Evolutionary conservation across 2,797 vertebrate species (phyloP), one percentile per base, ranked within the genome.

Genomic region (Notoglanidium macrostoma): DNA sequence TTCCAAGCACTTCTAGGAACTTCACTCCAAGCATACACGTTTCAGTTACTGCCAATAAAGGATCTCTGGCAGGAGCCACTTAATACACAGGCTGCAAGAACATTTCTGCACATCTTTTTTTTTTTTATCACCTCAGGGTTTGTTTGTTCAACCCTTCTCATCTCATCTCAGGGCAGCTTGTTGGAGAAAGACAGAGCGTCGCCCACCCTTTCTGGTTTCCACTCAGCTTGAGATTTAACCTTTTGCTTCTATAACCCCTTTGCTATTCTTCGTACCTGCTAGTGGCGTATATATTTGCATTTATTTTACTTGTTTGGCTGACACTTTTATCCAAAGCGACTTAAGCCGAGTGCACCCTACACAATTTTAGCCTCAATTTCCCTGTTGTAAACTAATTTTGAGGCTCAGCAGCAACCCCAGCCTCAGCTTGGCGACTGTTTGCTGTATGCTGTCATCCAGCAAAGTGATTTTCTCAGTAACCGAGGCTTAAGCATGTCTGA

Each of bases 1-100:
- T 83, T 83, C 72, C 59, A n/a, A 46, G 57, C 8, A 11, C 54
- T 80, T 78, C 61, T n/a, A 79, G 63, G 65, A 54, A 79, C 70
- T 67, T 83, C 70, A 72, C 79, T 35, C 19, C 26, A 59, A 65
- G 79, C 79, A 35, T 68, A 19, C 67, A 76, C 32, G 19, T 51
- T 72, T 73, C 49, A 59, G 12, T 70, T 35, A 49, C 54, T 70
- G 54, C 77, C 70, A 21, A 78, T 85, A 32, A 74, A 83, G 61
- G 40, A 88, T 85, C 83, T 84, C 72, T 61, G 63, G 49, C 63
- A 29, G 67, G 78, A 85, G 83, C 59, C 40, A 78, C 61, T 89
- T 83, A 83, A 82, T 79, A 59, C 76, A 54, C 44, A 32, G 55
- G 1, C 29, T 85, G 84, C 79, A 86, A 87, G 79, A 67, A 32